phyloP scores from a whole-genome alignment of 2,113 vertebrate genomes.

The Pelmatolapia mariae region DNA sequence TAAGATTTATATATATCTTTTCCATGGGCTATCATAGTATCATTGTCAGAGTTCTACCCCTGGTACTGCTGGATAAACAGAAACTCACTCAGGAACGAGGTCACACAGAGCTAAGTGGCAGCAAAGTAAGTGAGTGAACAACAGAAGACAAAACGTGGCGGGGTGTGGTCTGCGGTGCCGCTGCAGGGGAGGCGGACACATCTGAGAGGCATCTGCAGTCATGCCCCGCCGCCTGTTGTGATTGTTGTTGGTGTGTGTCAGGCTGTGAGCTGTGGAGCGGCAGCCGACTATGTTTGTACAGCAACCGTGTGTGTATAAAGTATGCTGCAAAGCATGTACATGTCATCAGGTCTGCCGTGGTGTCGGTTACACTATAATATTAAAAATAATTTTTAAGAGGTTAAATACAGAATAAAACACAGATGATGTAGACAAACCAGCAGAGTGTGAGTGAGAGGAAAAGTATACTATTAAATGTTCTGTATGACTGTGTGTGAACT shows the following conservation, averaged over 20 bases:
- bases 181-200: background rate
- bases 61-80: too few relatives aligned
- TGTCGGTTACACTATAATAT: rapidly evolving
- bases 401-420: background rate
- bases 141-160: background rate
- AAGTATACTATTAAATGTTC: background rate
- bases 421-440: background rate
- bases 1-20: too few relatives aligned
- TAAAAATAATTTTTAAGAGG: background rate
- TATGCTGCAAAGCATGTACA: background rate
- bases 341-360: background rate
- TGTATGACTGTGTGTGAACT: background rate
- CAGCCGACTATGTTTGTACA: background rate
- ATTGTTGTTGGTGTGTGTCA: background rate
- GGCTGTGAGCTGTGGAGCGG: rapidly evolving
- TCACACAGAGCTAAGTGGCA: background rate
- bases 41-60: too few relatives aligned
- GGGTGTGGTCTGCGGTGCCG: background rate
- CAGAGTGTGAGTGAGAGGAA: background rate
- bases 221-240: background rate
- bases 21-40: too few relatives aligned
- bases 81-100: too few relatives aligned
- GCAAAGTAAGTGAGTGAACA: background rate
- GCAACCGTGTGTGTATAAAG: background rate
- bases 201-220: rapidly evolving